Conservation (phyloP, 2,888 invertebrate species). For the Leptogaster cylindrica region DNA sequence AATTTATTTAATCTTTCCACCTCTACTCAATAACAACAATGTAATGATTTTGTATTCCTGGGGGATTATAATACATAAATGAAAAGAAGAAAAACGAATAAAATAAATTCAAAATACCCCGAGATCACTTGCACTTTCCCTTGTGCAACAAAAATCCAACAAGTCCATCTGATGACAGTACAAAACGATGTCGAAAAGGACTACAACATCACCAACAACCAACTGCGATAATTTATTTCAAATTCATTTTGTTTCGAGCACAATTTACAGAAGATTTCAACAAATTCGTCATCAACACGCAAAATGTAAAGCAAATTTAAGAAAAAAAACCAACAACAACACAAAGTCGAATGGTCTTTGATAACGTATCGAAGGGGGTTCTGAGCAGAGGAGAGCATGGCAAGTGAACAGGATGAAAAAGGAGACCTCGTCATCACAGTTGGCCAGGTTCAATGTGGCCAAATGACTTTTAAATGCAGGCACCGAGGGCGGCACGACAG, state of each 20-base stretch:
- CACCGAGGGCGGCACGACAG: not conserved
- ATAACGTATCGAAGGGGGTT: slow-evolving; percentile 11
- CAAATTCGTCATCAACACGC: slow-evolving; percentile 41
- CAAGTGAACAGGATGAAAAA: not conserved
- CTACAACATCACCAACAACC: too few species aligned
- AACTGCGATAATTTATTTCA: slow-evolving; percentile 35
- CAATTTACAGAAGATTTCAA: slow-evolving; percentile 24
- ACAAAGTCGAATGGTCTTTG: not conserved
- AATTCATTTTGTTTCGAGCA: slow-evolving; percentile 39
- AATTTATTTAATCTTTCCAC: too few species aligned
- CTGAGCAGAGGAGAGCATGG: not conserved
- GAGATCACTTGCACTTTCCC: too few species aligned
- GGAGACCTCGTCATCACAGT: not conserved
- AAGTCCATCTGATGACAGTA: too few species aligned
- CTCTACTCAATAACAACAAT: too few species aligned
- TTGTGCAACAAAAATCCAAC: too few species aligned
- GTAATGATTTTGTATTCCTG: too few species aligned
- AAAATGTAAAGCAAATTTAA: too few species aligned
- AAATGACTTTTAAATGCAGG: slow-evolving; percentile 28
- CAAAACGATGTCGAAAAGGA: too few species aligned
- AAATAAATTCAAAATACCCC: too few species aligned
- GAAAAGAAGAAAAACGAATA: too few species aligned
- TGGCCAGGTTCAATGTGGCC: slow-evolving; percentile 1
- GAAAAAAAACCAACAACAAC: slow-evolving; percentile 8
- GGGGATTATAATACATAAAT: too few species aligned